phyloP scores from a whole-genome alignment of 2,113 vertebrate species.

The Morone chrysops region DNA sequence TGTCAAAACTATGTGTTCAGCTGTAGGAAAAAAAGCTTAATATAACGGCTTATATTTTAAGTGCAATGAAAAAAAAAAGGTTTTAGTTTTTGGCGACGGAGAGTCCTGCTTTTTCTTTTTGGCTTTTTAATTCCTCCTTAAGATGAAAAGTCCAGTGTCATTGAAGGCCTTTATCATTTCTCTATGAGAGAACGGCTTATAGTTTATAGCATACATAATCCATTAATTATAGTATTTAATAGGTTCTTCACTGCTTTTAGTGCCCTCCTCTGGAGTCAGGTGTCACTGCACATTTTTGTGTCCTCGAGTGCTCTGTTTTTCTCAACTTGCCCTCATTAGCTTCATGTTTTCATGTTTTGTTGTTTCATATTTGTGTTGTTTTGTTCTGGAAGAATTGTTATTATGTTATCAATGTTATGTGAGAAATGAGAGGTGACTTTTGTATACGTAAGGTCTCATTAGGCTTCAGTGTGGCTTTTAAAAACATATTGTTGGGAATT shows the following conservation, averaged over 20 bases:
- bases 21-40: background rate
- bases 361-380: background rate
- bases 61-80: background rate
- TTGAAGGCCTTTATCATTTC: background rate
- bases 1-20: background rate
- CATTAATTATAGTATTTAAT: background rate
- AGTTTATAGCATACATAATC: background rate
- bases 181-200: background rate
- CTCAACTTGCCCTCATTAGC: background rate
- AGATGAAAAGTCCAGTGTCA: background rate
- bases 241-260: conserved; percentile 28
- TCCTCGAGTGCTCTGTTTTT: background rate
- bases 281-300: conserved; percentile 30
- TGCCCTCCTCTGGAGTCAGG: conserved; percentile 61
- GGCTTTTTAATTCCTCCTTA: background rate
- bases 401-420: background rate
- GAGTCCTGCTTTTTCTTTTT: background rate
- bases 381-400: background rate
- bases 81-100: background rate
- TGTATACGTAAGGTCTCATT: background rate
- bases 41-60: background rate
- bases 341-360: background rate
- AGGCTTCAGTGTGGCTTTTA: background rate
- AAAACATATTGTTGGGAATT: background rate
- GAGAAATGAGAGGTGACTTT: background rate